Evolutionary conservation across 2,888 invertebrate genomes (phyloP), one percentile per base, ranked within the genome.

Genomic region (Hirtodrosophila cameraria): DNA sequence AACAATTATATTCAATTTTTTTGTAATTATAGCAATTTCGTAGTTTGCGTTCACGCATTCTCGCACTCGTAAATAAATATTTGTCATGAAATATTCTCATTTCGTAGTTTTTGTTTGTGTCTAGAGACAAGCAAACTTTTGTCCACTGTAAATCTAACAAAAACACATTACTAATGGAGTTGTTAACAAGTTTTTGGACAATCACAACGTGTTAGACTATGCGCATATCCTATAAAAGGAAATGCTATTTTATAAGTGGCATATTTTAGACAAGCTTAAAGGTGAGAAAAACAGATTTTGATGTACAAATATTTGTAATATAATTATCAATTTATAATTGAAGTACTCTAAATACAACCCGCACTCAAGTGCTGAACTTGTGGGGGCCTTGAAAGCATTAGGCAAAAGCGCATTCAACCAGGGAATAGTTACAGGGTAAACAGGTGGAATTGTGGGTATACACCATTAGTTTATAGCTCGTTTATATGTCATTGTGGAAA

Each of bases 321-420:
- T 4, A 18, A 18, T 3, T 42, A 16, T 16, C 12, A 7, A 30
- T 43, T 30, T 1, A 9, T 25, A 38, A 8, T 12, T 15, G 25
- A 30, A 20, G 6, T 28, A 27, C 12, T 18, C 12, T 7, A 18
- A 2, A 20, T 12, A 12, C 5, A 18, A n/a, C n/a, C n/a, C n/a
- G 4, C 9, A 28, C 3, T 6, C 7, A 5, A 13, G 12, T 20
- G 25, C 11, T n/a, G 23, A 18, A 12, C 13, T 30, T 38, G 18
- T 7, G 13, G 9, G 33, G 20, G 28, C 50, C 30, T 50, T 64
- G 58, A 68, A 60, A 60, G 54, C 68, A 69, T 65, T 71, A 59
- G 50, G 20, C 35, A 49, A 35, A 49, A 49, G 49, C 52, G 48
- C 55, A 66, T 48, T 66, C 60, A 66, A 66, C 30, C 42, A 38